Conservation (phyloP, 2,113 vertebrate species). For the Apus apus region DNA sequence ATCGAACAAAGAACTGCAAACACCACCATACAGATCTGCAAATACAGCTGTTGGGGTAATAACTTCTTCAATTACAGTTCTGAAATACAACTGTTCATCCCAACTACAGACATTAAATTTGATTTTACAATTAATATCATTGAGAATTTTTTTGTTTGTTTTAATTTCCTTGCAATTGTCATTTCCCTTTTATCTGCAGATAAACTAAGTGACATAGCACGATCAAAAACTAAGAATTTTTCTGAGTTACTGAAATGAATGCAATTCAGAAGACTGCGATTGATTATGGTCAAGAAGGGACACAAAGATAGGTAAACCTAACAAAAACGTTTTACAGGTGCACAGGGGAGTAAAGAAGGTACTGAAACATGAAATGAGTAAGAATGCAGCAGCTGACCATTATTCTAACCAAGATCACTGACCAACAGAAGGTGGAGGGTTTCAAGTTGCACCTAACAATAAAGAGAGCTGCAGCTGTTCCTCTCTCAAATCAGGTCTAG, state of each 20-base stretch:
- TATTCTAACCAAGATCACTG: accelerated
- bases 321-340: neutral
- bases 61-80: neutral
- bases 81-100: constrained; percentile 20
- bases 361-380: neutral
- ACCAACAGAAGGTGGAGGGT: neutral
- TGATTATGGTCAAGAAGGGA: accelerated
- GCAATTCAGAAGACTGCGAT: neutral
- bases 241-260: neutral
- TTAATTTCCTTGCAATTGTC: neutral
- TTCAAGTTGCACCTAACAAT: neutral
- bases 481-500: neutral
- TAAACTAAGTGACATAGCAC: neutral
- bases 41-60: constrained; percentile 13
- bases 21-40: neutral
- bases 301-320: neutral
- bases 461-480: constrained; percentile 27
- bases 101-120: neutral
- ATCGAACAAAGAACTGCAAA: constrained; percentile 5
- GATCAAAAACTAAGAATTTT: neutral
- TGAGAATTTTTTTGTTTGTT: neutral
- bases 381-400: neutral
- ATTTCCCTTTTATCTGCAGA: neutral
- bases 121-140: neutral
- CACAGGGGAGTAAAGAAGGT: neutral